A percentile compares a stretch with the other conserved stretches of the same genome.
phyloP scores from a whole-genome alignment of 2,113 vertebrate species.

The Myrmecobius fasciatus region DNA sequence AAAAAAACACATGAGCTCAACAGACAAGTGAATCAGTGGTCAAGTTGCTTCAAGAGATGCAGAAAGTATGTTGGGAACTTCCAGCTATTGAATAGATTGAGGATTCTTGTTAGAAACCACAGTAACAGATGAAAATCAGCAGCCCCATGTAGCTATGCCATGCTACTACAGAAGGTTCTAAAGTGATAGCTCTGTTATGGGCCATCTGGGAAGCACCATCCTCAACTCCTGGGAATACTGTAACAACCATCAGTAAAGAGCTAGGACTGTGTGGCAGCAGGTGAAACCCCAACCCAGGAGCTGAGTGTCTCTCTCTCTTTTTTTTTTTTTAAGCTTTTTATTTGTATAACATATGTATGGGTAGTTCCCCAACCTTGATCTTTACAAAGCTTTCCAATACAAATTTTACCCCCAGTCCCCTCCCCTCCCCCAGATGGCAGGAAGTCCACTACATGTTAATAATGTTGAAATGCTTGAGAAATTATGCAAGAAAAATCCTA shows the following conservation, averaged over 20 bases:
- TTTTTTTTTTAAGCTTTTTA: too few relatives aligned
- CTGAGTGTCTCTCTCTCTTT: not conserved
- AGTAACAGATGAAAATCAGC: not conserved
- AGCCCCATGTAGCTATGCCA: not conserved
- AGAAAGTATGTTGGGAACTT: not conserved
- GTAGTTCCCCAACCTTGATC: too few relatives aligned
- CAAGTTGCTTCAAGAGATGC: not conserved
- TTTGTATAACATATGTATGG: too few relatives aligned
- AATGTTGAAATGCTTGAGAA: too few relatives aligned
- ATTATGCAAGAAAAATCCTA: too few relatives aligned
- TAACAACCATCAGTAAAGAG: not conserved
- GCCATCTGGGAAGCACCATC: not conserved
- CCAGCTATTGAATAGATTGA: not conserved
- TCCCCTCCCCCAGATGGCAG: too few relatives aligned
- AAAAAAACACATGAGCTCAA: not conserved
- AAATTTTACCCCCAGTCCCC: too few relatives aligned
- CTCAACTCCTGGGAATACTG: not conserved
- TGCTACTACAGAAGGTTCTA: not conserved
- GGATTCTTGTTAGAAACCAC: not conserved
- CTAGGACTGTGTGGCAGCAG: not conserved
- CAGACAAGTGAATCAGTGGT: not conserved
- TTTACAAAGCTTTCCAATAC: too few relatives aligned
- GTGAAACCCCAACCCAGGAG: not conserved
- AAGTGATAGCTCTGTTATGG: not conserved
- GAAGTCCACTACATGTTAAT: too few relatives aligned